A percentile compares a stretch with the other conserved stretches of the same genome.
Conservation (phyloP, 2,113 vertebrate species). For the Gavia stellata region DNA sequence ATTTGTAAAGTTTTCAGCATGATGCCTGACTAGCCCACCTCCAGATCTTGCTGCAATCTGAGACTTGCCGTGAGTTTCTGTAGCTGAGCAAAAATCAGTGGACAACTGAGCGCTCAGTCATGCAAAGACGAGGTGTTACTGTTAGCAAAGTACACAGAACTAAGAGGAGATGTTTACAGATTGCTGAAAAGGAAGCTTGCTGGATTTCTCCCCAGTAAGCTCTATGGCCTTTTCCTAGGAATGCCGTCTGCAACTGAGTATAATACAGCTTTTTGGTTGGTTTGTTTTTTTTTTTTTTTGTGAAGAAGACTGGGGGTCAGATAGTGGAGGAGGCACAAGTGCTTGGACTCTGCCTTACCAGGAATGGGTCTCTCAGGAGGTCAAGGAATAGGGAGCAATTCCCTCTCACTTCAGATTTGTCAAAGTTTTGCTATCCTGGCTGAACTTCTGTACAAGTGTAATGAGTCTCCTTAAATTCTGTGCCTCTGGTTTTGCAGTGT, state of each 20-base stretch:
- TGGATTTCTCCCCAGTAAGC: neutral
- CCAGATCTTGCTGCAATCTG: neutral
- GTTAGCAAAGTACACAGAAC: neutral
- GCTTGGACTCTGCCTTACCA: slow-evolving; percentile 35
- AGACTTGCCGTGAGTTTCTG: neutral
- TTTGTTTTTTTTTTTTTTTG: slow-evolving; percentile 49
- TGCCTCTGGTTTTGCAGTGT: neutral
- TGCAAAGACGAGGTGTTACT: neutral
- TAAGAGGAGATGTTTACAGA: neutral
- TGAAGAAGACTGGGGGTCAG: slow-evolving; percentile 4
- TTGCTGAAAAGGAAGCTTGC: neutral
- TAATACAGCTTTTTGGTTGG: neutral
- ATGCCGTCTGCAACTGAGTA: slow-evolving; percentile 24
- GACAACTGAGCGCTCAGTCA: neutral
- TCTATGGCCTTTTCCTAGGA: slow-evolving; percentile 26
- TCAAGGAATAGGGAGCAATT: neutral
- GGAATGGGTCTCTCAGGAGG: neutral
- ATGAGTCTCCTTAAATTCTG: neutral
- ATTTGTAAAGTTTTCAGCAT: neutral
- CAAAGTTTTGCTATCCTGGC: neutral
- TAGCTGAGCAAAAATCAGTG: neutral
- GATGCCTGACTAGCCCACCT: neutral
- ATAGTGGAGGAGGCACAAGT: slow-evolving; percentile 31
- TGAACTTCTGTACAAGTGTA: neutral
- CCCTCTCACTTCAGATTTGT: neutral